Percentiles rank a stretch among this genome's conserved stretches.
phyloP scores from a whole-genome alignment of 2,113 vertebrate species.

The Atherinomorus stipes region DNA sequence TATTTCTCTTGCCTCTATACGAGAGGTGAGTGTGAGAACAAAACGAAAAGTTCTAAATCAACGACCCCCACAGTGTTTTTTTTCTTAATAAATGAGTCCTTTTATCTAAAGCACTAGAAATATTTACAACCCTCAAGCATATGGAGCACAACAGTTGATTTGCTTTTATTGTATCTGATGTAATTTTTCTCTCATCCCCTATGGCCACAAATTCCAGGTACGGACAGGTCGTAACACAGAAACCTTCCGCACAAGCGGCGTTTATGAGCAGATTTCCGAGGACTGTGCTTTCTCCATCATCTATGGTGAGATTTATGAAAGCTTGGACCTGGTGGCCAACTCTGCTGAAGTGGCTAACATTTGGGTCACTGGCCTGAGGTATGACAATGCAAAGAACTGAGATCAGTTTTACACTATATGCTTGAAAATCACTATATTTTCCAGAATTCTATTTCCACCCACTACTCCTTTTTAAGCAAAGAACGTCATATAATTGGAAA shows the following conservation, averaged over 20 bases:
- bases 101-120: background rate
- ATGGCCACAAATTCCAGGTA: slow-evolving; percentile 57
- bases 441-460: background rate
- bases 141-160: background rate
- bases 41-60: background rate
- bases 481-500: background rate
- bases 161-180: slow-evolving; percentile 22
- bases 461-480: background rate
- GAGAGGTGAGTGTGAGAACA: slow-evolving; percentile 84
- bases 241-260: slow-evolving; percentile 93
- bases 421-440: background rate
- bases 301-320: slow-evolving; percentile 93
- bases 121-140: slow-evolving; percentile 13
- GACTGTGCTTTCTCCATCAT: slow-evolving; percentile 95
- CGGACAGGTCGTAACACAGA: slow-evolving; percentile 95
- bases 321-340: slow-evolving; percentile 93
- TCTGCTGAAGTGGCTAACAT: slow-evolving; percentile 93
- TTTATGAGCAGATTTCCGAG: slow-evolving; percentile 96
- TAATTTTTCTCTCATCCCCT: background rate
- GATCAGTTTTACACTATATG: background rate
- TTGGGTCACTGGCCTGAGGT: slow-evolving; percentile 96
- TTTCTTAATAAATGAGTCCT: slow-evolving; percentile 19
- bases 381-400: slow-evolving; percentile 40
- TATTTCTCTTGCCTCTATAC: slow-evolving; percentile 89
- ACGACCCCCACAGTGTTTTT: background rate